Evolutionary conservation across 2,797 vertebrate genomes (phyloP), one percentile per base, ranked within the genome.

Genomic region (Podargus strigoides): DNA sequence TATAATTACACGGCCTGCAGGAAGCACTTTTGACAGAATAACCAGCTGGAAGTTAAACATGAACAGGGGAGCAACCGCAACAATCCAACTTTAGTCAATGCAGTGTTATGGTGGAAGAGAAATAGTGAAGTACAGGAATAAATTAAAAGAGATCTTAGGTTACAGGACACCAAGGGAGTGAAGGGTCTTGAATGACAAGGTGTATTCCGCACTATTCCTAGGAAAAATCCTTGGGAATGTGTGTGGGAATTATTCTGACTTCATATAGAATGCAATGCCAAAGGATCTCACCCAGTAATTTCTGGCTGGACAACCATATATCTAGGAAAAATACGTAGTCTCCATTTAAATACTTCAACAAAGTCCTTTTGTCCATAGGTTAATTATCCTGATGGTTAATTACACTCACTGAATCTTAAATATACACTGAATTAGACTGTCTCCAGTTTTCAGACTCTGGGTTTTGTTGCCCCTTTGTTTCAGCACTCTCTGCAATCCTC

Each of bases 341-440:
- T 79, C 55, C 8, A 36, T 36, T 82, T 42, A 85, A 92, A 74
- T 17, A 58, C 37, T 69, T 77, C 52, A 70, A 49, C 18, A 63
- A 77, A 83, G 64, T 64, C 14, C 10, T 27, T 50, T 0, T n/a
- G 30, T 44, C 67, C 84, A 26, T 23, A 83, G 59, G 67, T 77
- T 85, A 89, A 94, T 89, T 93, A 52, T 66, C 62, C 70, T 78
- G 70, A 41, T 52, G 28, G 28, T 82, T 89, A 93, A 91, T 87
- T 83, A 85, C 46, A 42, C 58, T 12, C 73, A 56, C 49, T 28
- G 58, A 89, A 52, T 60, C 73, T 89, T 86, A 85, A 74, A 52
- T 5, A 15, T 16, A 24, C 18, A 41, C 34, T 64, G 76, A 80
- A 53, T 69, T 59, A 10, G 4, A 46, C 59, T 12, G 50, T 8